Evolutionary conservation across 2,113 vertebrate genomes (phyloP).

Genomic region (Ascaphus truei): DNA sequence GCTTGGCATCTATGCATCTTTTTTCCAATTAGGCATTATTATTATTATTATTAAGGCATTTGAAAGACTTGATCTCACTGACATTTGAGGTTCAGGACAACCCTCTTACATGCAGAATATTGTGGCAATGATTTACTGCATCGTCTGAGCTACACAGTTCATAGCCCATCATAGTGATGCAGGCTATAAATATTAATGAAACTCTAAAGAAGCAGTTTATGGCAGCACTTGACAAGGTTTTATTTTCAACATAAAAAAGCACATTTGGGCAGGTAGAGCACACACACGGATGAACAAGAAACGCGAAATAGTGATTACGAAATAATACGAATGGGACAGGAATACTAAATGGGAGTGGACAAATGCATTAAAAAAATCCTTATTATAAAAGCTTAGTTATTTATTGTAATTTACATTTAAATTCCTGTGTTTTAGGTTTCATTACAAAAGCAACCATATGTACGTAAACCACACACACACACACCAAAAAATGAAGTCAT

Average conservation of each 20-base stretch:
- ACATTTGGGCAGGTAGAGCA: not conserved
- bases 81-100: slow-evolving; percentile 14
- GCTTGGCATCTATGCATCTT: slow-evolving; percentile 11
- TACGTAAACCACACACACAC: too few relatives aligned
- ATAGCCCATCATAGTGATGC: not conserved
- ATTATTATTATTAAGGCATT: slow-evolving; percentile 24
- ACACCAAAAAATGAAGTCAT: too few relatives aligned
- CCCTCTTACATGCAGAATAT: slow-evolving; percentile 21
- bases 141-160: slow-evolving; percentile 3
- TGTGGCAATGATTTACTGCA: slow-evolving; percentile 23
- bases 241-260: too few relatives aligned
- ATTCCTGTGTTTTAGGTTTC: too few relatives aligned
- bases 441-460: too few relatives aligned
- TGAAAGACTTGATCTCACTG: slow-evolving; percentile 14
- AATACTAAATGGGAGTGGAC: too few relatives aligned
- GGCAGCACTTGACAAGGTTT: not conserved
- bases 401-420: too few relatives aligned
- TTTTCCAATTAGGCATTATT: slow-evolving; percentile 18
- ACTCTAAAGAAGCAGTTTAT: not conserved
- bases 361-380: too few relatives aligned
- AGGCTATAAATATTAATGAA: slow-evolving; percentile 24
- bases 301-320: too few relatives aligned
- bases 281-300: not conserved
- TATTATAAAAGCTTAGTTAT: too few relatives aligned
- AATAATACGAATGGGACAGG: too few relatives aligned